Evolutionary conservation across 1,140 invertebrate species (phyloP).

Genomic region (Brachionus rubens): DNA sequence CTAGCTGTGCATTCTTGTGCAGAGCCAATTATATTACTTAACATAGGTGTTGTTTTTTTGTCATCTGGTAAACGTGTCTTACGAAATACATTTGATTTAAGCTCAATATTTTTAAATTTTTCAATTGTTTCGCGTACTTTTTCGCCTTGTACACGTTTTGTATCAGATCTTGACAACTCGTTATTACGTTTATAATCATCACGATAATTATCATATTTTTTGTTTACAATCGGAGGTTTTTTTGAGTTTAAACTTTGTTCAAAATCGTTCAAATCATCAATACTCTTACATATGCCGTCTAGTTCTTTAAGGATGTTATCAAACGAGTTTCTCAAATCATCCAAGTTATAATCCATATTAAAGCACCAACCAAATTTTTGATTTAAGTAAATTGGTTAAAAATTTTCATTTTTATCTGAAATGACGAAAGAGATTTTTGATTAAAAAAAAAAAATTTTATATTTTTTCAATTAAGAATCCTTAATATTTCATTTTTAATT

Average conservation of each 20-base stretch:
- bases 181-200: neutral
- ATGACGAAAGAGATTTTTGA: neutral
- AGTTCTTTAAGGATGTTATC: constrained; percentile 45
- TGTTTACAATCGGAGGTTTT: neutral
- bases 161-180: no score
- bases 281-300: constrained; percentile 33
- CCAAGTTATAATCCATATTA: constrained; percentile 3
- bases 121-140: neutral
- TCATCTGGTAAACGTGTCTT: neutral
- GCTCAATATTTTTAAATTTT: neutral
- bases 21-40: constrained; percentile 32
- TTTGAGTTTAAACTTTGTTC: neutral
- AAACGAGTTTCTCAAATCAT: constrained; percentile 12
- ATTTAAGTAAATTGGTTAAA: neutral
- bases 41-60: neutral
- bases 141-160: neutral
- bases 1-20: constrained; percentile 28
- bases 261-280: constrained; percentile 23
- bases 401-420: neutral
- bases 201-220: neutral
- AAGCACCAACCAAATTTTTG: no score
- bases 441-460: neutral
- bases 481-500: no score
- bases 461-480: constrained; percentile 3
- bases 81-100: neutral